Evolutionary conservation across 1,140 invertebrate genomes (phyloP), one percentile per base, ranked within the genome.

Genomic region (Drusus annulatus): DNA sequence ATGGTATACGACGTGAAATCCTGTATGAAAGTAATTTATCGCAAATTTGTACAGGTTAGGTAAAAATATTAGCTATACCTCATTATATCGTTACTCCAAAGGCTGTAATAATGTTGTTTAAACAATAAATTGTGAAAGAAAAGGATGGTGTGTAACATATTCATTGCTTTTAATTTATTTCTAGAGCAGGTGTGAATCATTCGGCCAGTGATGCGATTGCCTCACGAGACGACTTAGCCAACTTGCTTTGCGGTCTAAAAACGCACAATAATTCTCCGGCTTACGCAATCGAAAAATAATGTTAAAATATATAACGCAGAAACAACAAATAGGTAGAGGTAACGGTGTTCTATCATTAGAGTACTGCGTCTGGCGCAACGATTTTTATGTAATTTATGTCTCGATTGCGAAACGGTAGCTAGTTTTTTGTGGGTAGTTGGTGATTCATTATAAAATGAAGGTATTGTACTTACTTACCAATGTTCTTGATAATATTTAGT

Each of bases 201-300:
- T 60, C 10, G n/a, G n/a, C 54, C 16, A 60, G 17, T 60, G 2
- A 13, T 23, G 56, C 19, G 62, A 25, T 65, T 65, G 62, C 21
- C 16, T 31, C 62, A 65, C 25, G 62, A 25, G 15, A 65, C 62
- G 13, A 2, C 36, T 45, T 45, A 65, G 10, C 28, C 16, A 25
- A 31, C 28, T 65, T 16, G 7, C 28, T 65, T 65, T 65, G 62
- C 62, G 62, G 62, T 65, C 62, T 65, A 65, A 65, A 65, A 65
- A 65, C 62, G 62, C 62, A 65, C 62, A 65, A 65, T 65, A 45
- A 45, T 45, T 45, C 21, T 7, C 2, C 25, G 21, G 0, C 16
- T 65, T 31, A 28, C 21, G 23, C 23, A 25, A 65, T n/a, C 13
- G 25, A 16, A 65, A 16, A 65, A 65, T 65, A 28, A 25, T 28